Percentiles rank a stretch among this genome's conserved stretches.
These are phyloP conservation scores for Forbesichthys papilliferus DNA, from an alignment of 2,113 vertebrate species.

Conservation along the genomic window DNA sequence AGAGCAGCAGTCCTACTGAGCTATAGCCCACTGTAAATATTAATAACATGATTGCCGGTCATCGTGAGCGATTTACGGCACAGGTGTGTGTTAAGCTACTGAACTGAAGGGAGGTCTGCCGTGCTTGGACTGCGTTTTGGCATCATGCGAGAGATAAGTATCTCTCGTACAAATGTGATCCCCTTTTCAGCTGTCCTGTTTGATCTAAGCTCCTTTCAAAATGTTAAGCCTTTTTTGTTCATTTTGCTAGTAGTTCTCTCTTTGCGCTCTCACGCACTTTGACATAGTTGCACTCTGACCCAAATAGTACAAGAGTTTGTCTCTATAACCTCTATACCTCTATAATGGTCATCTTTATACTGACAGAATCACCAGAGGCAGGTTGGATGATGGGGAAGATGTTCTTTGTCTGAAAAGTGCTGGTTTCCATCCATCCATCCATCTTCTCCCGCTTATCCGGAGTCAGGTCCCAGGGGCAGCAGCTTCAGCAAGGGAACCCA, in stretches of 20 bases:
- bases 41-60: slow-evolving; percentile 70
- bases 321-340: slow-evolving; percentile 7
- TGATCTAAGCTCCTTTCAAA: slow-evolving; percentile 76
- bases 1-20: slow-evolving; percentile 34
- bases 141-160: slow-evolving; percentile 69
- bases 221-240: slow-evolving; percentile 76
- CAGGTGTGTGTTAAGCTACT: slow-evolving; percentile 76
- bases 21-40: slow-evolving; percentile 55
- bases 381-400: too few species aligned
- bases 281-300: slow-evolving; percentile 57
- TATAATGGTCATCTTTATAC: slow-evolving; percentile 4
- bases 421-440: too few species aligned
- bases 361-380: too few species aligned
- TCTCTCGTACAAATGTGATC: slow-evolving; percentile 71
- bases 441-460: too few species aligned
- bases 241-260: slow-evolving; percentile 68
- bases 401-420: too few species aligned
- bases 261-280: slow-evolving; percentile 58
- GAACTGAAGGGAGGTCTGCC: slow-evolving; percentile 67
- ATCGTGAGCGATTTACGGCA: slow-evolving; percentile 52
- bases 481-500: too few species aligned
- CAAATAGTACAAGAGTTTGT: slow-evolving; percentile 53
- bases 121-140: slow-evolving; percentile 63
- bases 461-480: too few species aligned
- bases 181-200: slow-evolving; percentile 75